Evolutionary conservation across 2,888 invertebrate species (phyloP), one percentile per base, ranked within the genome.

Genomic region (Leptothorax acervorum): DNA sequence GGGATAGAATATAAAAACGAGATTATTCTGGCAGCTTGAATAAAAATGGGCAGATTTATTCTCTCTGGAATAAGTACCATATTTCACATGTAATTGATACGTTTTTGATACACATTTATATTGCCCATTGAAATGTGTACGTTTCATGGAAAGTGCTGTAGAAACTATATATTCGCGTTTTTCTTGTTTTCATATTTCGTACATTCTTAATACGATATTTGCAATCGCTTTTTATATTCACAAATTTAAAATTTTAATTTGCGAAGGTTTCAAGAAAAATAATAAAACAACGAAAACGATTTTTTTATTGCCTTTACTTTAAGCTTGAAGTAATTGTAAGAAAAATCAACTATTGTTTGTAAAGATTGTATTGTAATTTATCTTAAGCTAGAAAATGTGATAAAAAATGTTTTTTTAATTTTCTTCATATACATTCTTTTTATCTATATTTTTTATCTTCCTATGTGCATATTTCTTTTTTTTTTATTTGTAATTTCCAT

Each of bases 11-110:
- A 48, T 39, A 35, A 65, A 75, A 39, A 45, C 23, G 6, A 57
- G 23, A 78, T 55, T 78, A n/a, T 55, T 51, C 55, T n/a, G 23
- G 28, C 42, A 70, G 55, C 15, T 28, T 57, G 45, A 18, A 55
- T 71, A 53, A 55, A 55, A 42, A 65, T 42, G 15, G 23, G 15
- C 5, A 31, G n/a, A 74, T 74, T 62, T 74, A 76, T 76, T 12
- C 15, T 75, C 6, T 35, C 12, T 31, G 23, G 18, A 28, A 31
- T n/a, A 63, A 51, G 31, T 65, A 48, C 6, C 4, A 51, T 39
- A 39, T 68, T 48, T 48, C 11, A 15, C 18, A 0, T 23, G 28
- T 28, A 76, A 76, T 68, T 53, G 39, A 76, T 66, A 51, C 4
- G 5, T 35, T 48, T 48, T 62, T 48, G 35, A 35, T 9, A 31